Percentiles rank a stretch among this genome's conserved stretches.
phyloP scores from a whole-genome alignment of 2,888 invertebrate species.

The Thelaira solivaga region DNA sequence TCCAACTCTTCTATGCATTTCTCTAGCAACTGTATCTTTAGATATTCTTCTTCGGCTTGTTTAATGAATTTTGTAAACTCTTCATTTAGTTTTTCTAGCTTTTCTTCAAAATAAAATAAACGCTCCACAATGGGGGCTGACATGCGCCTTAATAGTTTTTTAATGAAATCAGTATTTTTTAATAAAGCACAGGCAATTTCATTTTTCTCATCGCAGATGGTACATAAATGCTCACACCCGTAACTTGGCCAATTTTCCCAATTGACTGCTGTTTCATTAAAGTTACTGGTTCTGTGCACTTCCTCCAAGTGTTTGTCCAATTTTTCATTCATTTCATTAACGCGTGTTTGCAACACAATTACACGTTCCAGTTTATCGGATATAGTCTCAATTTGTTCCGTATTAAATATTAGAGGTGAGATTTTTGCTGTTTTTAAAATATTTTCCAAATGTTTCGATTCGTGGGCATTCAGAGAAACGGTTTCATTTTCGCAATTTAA shows the following conservation, averaged over 20 bases:
- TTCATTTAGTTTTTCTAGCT: conserved; percentile 66
- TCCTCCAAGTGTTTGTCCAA: conserved; percentile 69
- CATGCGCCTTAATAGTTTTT: conserved; percentile 70
- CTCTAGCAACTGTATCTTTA: conserved; percentile 69
- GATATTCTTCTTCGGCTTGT: conserved; percentile 67
- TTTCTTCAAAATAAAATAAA: conserved; percentile 66
- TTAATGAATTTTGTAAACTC: conserved; percentile 66
- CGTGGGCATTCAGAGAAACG: conserved; percentile 69
- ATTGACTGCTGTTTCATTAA: conserved; percentile 58
- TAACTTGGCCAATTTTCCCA: conserved; percentile 65
- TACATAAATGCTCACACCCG: conserved; percentile 71
- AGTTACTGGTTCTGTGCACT: conserved; percentile 64
- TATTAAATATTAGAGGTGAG: conserved; percentile 69
- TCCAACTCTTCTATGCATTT: conserved; percentile 70
- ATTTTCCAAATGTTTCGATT: conserved; percentile 68
- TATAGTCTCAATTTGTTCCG: conserved; percentile 65
- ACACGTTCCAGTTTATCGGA: conserved; percentile 65
- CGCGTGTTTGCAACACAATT: conserved; percentile 64
- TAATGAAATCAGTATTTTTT: conserved; percentile 70
- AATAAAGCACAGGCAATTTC: conserved; percentile 71
- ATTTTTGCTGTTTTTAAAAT: conserved; percentile 66
- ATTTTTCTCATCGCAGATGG: conserved; percentile 70
- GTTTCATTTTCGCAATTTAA: conserved; percentile 70
- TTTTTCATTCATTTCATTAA: conserved; percentile 64
- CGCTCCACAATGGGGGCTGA: conserved; percentile 69